A percentile compares a stretch with the other conserved stretches of the same genome.
Conservation (phyloP, 1,140 invertebrate genomes). For the Plectus sambesii region DNA sequence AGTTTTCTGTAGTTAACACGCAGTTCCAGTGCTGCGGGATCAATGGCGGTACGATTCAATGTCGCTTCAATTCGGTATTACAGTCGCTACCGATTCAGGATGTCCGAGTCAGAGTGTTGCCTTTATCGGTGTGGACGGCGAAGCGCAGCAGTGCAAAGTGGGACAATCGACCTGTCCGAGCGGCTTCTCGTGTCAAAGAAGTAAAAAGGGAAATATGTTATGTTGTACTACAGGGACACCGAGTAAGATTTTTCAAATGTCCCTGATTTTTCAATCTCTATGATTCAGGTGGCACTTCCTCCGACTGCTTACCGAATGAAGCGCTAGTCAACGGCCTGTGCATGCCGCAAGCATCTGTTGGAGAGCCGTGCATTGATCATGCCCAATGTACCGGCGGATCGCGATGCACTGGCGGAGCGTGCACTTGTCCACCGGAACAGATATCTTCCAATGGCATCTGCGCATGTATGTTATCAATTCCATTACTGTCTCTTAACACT, state of each 20-base stretch:
- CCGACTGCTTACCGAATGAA: constrained; percentile 14
- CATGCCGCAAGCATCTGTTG: constrained; percentile 11
- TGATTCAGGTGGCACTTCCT: too few relatives aligned
- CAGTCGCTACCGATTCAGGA: constrained; percentile 4
- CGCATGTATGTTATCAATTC: too few relatives aligned
- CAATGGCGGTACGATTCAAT: constrained; percentile 29
- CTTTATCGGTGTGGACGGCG: constrained; percentile 19
- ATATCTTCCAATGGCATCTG: constrained; percentile 10
- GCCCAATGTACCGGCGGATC: constrained; percentile 17
- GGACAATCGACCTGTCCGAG: constrained; percentile 17
- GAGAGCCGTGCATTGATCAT: constrained; percentile 11
- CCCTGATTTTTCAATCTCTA: too few relatives aligned
- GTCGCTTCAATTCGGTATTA: neutral
- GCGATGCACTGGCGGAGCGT: constrained; percentile 10
- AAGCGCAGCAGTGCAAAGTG: constrained; percentile 15
- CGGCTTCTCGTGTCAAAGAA: constrained; percentile 17
- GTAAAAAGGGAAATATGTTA: constrained; percentile 14
- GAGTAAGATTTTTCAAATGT: too few relatives aligned
- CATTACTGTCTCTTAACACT: too few relatives aligned
- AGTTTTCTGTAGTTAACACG: constrained; percentile 40
- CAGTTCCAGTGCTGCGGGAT: constrained; percentile 43
- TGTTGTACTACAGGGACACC: constrained; percentile 10
- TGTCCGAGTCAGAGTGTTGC: constrained; percentile 16
- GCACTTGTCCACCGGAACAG: constrained; percentile 19
- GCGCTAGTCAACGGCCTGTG: constrained; percentile 10